Evolutionary conservation across 2,113 vertebrate genomes (phyloP).

Genomic region (Ivindomyrus marchei): DNA sequence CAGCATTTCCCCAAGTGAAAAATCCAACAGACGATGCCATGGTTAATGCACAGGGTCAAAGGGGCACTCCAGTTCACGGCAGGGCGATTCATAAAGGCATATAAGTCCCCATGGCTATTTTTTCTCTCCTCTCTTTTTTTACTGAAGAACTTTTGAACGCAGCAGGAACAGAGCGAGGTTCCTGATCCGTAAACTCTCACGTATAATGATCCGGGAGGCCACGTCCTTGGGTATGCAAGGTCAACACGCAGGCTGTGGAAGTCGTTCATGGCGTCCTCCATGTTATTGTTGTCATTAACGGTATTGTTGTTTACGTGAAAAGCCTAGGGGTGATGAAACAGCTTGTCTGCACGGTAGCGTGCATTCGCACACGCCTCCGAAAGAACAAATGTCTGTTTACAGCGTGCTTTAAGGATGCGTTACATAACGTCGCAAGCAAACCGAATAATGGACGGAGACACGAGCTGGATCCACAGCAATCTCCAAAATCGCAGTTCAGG

Average conservation of each 20-base stretch:
- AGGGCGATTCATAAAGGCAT: not conserved
- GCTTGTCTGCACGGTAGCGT: not conserved
- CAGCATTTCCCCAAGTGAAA: constrained; percentile 10
- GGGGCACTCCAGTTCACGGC: not conserved
- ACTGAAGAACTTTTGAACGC: not conserved
- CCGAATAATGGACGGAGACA: not conserved
- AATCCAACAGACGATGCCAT: not conserved
- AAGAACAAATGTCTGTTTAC: not conserved
- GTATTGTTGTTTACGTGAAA: not conserved
- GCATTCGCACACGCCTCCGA: not conserved
- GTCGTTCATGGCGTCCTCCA: not conserved
- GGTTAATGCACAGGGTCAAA: constrained; percentile 13
- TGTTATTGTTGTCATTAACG: not conserved
- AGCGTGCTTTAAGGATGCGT: not conserved
- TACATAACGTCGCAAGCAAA: not conserved
- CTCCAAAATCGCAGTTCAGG: not conserved
- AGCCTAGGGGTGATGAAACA: not conserved
- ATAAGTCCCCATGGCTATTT: not conserved
- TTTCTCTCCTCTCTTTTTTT: not conserved
- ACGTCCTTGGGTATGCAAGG: not conserved
- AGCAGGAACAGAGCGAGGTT: not conserved
- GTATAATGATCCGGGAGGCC: not conserved
- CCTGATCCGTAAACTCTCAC: not conserved
- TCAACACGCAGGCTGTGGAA: no score
- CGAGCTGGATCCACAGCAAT: not conserved